phyloP scores from a whole-genome alignment of 2,113 vertebrate species.

The Calypte anna region DNA sequence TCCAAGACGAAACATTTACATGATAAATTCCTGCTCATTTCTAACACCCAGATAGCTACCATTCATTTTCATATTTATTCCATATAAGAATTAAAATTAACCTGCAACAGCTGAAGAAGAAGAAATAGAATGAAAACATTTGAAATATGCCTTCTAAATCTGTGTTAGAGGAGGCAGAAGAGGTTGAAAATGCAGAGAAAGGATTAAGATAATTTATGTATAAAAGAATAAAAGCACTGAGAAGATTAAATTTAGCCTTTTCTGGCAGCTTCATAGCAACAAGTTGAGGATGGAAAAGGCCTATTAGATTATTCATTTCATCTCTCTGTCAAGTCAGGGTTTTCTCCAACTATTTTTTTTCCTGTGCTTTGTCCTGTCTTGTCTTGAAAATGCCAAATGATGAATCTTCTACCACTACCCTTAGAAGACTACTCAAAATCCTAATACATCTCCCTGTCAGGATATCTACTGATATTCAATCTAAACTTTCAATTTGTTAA shows the following conservation, averaged over 20 bases:
- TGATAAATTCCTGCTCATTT: background rate
- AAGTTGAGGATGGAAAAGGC: slow-evolving; percentile 41
- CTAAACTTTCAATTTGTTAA: slow-evolving; percentile 31
- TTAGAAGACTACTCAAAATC: slow-evolving; percentile 27
- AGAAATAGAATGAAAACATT: slow-evolving; percentile 37
- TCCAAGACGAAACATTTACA: background rate
- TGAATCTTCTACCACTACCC: background rate
- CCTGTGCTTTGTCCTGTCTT: background rate
- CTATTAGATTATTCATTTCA: slow-evolving; percentile 47
- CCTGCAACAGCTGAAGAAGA: background rate
- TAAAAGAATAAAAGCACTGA: slow-evolving; percentile 38
- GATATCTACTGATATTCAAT: background rate
- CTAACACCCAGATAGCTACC: background rate
- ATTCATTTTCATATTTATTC: background rate
- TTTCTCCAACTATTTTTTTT: slow-evolving; percentile 12
- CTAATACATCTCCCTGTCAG: slow-evolving; percentile 3
- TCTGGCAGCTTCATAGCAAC: slow-evolving; percentile 49
- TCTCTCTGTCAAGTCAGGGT: slow-evolving; percentile 32
- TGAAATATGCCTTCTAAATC: slow-evolving; percentile 23
- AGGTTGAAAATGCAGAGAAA: background rate
- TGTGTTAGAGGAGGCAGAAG: background rate
- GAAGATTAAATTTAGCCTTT: slow-evolving; percentile 56
- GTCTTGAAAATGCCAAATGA: slow-evolving; percentile 15
- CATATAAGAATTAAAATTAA: background rate
- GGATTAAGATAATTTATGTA: slow-evolving; percentile 7